Evolutionary conservation across 2,888 invertebrate species (phyloP), one percentile per base, ranked within the genome.

Genomic region (Andrena minutula): DNA sequence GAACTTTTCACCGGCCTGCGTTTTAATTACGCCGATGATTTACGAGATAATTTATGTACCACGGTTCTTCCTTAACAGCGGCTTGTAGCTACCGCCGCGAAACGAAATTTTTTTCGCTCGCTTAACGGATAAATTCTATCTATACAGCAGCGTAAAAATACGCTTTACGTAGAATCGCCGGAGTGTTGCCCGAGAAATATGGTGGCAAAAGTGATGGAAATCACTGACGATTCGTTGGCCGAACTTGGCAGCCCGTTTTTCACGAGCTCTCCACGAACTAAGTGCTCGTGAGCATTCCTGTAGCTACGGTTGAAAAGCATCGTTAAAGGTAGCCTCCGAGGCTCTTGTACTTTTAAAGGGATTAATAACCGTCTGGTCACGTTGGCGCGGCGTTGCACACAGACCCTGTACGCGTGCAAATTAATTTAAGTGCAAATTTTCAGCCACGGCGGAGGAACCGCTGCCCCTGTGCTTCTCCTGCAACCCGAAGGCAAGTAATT

Each of bases 11-110:
- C 7, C 28, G 26, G 6, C 10, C 23, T 4, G 8, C 6, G 30
- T 58, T 74, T 75, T 75, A 75, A 75, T 60, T 68, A 68, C 68
- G n/a, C 28, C 2, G 7, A 32, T 28, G 64, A 75, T 75, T 75
- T 75, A 73, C 64, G 72, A 12, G 32, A 53, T 53, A 32, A 63
- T 72, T 72, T 63, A 51, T 28, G 51, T 26, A 23, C 32, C 30
- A 49, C 28, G 47, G 16, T n/a, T 32, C 10, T 49, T 28, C 6
- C 16, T 41, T 10, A 7, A 30, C 23, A 2, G 51, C 20, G n/a
- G 32, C 16, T 51, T 35, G 35, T 53, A 8, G 56, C n/a, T 23
- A 53, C 53, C 28, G n/a, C n/a, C 35, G 23, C 5, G 28, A n/a
- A n/a, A 63, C 35, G 61, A 23, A 63, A 12, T 30, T 35, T 12